These are phyloP conservation scores for Stenopsyche tienmushanensis DNA, from an alignment of 1,140 invertebrate species.

Conservation along the genomic window DNA sequence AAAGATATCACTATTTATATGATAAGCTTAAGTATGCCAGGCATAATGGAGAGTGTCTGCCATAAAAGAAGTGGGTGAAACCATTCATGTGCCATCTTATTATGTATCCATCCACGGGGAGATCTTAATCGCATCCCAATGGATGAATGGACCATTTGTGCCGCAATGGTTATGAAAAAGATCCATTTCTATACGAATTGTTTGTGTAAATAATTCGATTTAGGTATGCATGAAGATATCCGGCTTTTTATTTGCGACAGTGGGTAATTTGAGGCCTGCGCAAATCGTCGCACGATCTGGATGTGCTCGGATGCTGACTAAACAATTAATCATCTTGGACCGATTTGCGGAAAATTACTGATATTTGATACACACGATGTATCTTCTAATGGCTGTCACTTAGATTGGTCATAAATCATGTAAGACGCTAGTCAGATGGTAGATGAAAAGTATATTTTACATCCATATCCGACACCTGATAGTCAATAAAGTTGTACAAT, in stretches of 20 bases:
- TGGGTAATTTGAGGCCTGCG: slow-evolving; percentile 17
- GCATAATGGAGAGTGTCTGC: slow-evolving; percentile 13
- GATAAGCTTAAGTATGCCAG: slow-evolving; percentile 11
- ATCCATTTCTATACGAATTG: slow-evolving; percentile 29
- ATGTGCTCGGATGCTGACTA: neutral
- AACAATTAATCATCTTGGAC: too few relatives aligned
- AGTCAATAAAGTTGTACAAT: too few relatives aligned
- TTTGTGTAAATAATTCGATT: slow-evolving; percentile 41
- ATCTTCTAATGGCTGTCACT: too few relatives aligned
- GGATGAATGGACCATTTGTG: slow-evolving; percentile 35
- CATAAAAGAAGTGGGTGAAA: slow-evolving; percentile 30
- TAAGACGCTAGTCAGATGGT: too few relatives aligned
- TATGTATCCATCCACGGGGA: slow-evolving; percentile 30
- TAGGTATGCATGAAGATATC: slow-evolving; percentile 41
- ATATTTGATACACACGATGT: too few relatives aligned
- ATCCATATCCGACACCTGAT: too few relatives aligned
- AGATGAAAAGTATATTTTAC: too few relatives aligned
- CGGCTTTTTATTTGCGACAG: slow-evolving; percentile 29
- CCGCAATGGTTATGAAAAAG: slow-evolving; percentile 28
- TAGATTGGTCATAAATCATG: too few relatives aligned
- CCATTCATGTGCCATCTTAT: slow-evolving; percentile 29
- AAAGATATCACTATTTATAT: neutral
- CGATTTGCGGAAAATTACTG: too few relatives aligned
- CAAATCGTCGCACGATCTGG: neutral
- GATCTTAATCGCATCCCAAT: slow-evolving; percentile 41